Evolutionary conservation across 2,113 vertebrate species (phyloP).

Genomic region (Engraulis encrasicolus): DNA sequence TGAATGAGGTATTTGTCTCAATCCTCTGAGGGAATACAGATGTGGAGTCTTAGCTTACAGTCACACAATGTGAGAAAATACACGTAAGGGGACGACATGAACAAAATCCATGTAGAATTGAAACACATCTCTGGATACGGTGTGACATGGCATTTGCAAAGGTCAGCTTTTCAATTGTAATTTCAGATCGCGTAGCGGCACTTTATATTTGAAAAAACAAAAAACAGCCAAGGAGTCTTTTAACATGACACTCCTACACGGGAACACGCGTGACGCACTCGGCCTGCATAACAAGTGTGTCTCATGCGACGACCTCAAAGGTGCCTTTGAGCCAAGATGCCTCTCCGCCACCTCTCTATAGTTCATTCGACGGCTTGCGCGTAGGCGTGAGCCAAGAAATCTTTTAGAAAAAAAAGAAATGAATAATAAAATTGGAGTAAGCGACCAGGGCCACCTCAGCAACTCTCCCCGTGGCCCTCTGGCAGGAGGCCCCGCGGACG

Average conservation of each 20-base stretch:
- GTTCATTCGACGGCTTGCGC: too few species aligned
- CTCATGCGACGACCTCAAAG: conserved; percentile 19
- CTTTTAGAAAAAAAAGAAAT: background rate
- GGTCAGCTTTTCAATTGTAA: background rate
- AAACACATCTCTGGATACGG: background rate
- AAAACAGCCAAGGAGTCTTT: background rate
- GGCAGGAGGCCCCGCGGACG: background rate
- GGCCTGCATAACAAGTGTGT: conserved; percentile 25
- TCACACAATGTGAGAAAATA: too few species aligned
- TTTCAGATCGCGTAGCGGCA: background rate
- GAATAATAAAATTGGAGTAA: conserved; percentile 33
- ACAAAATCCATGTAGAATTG: background rate
- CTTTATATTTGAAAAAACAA: background rate
- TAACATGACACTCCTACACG: background rate
- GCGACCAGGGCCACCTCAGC: conserved; percentile 43
- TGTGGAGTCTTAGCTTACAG: too few species aligned
- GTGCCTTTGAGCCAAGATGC: conserved; percentile 51
- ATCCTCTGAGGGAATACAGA: too few species aligned
- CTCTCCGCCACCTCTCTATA: background rate
- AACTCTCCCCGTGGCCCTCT: conserved; percentile 27
- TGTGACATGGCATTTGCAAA: conserved; percentile 6
- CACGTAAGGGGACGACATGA: background rate
- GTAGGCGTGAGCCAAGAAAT: conserved; percentile 39
- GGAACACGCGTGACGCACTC: background rate
- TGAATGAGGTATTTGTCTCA: too few species aligned